phyloP scores from a whole-genome alignment of 2,113 vertebrate species.

The Perca schrenkii region DNA sequence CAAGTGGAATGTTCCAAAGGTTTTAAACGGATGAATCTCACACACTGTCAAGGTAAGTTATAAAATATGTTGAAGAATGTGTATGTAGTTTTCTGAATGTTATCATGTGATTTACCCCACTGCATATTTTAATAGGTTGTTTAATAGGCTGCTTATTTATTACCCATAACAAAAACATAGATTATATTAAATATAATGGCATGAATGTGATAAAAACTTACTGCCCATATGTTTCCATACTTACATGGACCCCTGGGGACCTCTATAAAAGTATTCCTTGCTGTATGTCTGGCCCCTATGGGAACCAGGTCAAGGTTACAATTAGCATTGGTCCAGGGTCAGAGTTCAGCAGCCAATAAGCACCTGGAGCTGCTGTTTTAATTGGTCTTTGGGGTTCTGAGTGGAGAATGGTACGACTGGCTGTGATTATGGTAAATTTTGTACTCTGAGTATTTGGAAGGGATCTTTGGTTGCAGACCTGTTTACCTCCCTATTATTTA shows the following conservation, averaged over 20 bases:
- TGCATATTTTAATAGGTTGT: conserved; percentile 12
- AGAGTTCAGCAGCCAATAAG: conserved; percentile 73
- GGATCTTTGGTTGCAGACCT: conserved; percentile 22
- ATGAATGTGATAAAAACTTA: conserved; percentile 30
- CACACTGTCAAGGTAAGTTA: conserved; percentile 95
- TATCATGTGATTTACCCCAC: not conserved
- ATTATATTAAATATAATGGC: conserved; percentile 15
- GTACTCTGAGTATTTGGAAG: conserved; percentile 26
- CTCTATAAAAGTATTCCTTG: conserved; percentile 50
- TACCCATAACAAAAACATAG: conserved; percentile 5
- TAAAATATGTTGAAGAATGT: conserved; percentile 9
- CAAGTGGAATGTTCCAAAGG: conserved; percentile 93
- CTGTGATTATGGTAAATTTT: conserved; percentile 59
- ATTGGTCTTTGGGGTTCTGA: conserved; percentile 53
- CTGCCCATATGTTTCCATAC: conserved; percentile 37
- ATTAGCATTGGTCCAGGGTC: conserved; percentile 65
- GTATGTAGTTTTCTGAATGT: not conserved
- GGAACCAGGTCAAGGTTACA: conserved; percentile 66
- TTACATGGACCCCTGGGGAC: conserved; percentile 32
- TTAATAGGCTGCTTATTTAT: not conserved
- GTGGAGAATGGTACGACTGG: conserved; percentile 35
- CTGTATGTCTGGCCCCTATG: conserved; percentile 46
- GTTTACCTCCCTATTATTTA: conserved; percentile 43
- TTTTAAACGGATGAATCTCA: conserved; percentile 91
- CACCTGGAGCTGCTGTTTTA: conserved; percentile 58